Conservation (phyloP, 2,113 vertebrate genomes). For the Chitala chitala region DNA sequence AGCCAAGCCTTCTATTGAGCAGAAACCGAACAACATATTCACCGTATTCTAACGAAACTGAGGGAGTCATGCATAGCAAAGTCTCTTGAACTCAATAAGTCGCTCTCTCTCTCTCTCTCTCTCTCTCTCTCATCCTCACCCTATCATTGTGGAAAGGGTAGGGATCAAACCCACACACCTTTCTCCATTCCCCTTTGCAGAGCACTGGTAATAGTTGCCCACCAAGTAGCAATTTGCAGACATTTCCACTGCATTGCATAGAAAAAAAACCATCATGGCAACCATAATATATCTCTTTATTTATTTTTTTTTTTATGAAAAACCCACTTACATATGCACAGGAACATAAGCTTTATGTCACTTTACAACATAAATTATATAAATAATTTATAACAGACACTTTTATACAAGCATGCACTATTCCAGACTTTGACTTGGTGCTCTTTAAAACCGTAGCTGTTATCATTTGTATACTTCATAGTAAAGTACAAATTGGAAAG, state of each 20-base stretch:
- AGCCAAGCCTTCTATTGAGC: no score
- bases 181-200: slow-evolving; percentile 5
- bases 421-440: slow-evolving; percentile 53
- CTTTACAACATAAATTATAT: slow-evolving; percentile 52
- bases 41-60: no score
- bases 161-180: background rate
- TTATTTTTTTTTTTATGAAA: slow-evolving; percentile 65
- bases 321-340: slow-evolving; percentile 56
- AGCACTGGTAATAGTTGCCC: background rate
- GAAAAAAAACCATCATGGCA: slow-evolving; percentile 21
- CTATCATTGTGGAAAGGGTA: background rate
- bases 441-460: slow-evolving; percentile 34
- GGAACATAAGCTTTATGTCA: slow-evolving; percentile 45
- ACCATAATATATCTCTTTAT: slow-evolving; percentile 47
- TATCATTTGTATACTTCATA: slow-evolving; percentile 30
- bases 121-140: background rate
- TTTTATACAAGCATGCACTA: slow-evolving; percentile 55
- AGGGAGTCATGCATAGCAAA: no score
- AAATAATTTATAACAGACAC: slow-evolving; percentile 35
- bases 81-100: no score
- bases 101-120: no score
- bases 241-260: background rate
- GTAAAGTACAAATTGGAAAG: background rate
- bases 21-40: no score
- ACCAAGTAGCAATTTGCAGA: background rate